Conservation (phyloP, 2,113 vertebrate species). For the Cebidichthys violaceus region DNA sequence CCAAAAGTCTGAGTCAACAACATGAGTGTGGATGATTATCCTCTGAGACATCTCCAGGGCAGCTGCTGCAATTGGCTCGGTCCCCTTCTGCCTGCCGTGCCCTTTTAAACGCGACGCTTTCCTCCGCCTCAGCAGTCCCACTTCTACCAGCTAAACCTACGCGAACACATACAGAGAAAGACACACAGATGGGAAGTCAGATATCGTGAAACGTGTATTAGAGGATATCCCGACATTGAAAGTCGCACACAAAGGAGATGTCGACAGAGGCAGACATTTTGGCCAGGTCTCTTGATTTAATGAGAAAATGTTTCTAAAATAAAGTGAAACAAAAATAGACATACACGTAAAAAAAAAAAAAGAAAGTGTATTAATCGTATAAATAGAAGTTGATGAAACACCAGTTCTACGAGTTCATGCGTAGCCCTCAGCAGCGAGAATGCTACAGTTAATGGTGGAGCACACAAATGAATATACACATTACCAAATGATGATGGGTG, state of each 20-base stretch:
- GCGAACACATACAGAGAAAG: neutral
- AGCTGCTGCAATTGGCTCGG: conserved; percentile 61
- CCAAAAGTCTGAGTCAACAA: conserved; percentile 67
- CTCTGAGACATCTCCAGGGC: conserved; percentile 66
- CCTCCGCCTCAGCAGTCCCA: conserved; percentile 10
- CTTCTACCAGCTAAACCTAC: neutral
- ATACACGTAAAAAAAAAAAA: too few relatives aligned
- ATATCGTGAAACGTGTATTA: neutral
- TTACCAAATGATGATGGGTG: neutral
- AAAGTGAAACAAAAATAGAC: neutral
- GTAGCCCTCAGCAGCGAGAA: neutral
- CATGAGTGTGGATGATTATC: conserved; percentile 64
- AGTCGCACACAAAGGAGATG: conserved; percentile 14
- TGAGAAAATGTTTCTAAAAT: neutral
- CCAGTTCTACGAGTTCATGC: neutral
- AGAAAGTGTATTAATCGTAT: neutral
- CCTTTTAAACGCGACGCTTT: conserved; percentile 26
- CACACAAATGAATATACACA: neutral
- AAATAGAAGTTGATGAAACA: neutral
- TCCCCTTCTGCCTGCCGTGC: conserved; percentile 20
- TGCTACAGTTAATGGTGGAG: neutral
- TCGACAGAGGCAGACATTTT: neutral
- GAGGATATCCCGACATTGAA: conserved; percentile 24
- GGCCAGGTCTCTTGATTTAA: too few relatives aligned
- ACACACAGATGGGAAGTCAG: conserved; percentile 23